Evolutionary conservation across 2,113 vertebrate genomes (phyloP).

Genomic region (Osmerus eperlanus): DNA sequence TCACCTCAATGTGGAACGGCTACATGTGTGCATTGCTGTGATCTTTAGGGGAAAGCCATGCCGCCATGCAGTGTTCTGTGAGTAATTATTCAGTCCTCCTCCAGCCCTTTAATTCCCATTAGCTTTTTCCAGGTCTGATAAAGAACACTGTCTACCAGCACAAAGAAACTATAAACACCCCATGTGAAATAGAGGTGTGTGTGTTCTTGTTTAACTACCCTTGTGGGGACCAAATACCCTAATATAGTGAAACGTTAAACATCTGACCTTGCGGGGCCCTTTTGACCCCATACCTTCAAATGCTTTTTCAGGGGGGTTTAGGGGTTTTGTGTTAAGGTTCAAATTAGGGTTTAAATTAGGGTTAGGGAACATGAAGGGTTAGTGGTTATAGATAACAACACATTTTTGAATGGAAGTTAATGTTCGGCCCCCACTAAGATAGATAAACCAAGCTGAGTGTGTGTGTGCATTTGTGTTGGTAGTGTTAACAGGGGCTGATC

Average conservation of each 20-base stretch:
- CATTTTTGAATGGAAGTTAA: too few relatives aligned
- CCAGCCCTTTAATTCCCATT: not conserved
- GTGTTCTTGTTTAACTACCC: not conserved
- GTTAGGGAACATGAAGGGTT: too few relatives aligned
- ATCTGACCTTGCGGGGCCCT: too few relatives aligned
- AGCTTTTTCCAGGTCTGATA: not conserved
- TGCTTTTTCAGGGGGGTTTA: too few relatives aligned
- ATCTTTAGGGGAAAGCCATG: not conserved
- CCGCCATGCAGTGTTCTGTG: not conserved
- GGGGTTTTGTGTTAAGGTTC: too few relatives aligned
- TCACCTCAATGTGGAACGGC: not conserved
- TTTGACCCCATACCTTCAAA: too few relatives aligned
- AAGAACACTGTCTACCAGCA: not conserved
- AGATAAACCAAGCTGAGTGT: not conserved
- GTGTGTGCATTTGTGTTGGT: slow-evolving; percentile 7
- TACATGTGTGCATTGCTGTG: not conserved
- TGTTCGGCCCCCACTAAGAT: too few relatives aligned
- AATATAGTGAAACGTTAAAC: too few relatives aligned
- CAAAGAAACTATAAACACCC: not conserved
- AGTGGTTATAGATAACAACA: too few relatives aligned
- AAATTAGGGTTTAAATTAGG: too few relatives aligned
- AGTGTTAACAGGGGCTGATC: not conserved
- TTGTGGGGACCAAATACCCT: too few relatives aligned
- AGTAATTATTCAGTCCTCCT: not conserved
- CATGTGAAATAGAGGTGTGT: not conserved